Evolutionary conservation across 2,113 vertebrate species (phyloP), one percentile per base, ranked within the genome.

Genomic region (Rhinogobius similis): DNA sequence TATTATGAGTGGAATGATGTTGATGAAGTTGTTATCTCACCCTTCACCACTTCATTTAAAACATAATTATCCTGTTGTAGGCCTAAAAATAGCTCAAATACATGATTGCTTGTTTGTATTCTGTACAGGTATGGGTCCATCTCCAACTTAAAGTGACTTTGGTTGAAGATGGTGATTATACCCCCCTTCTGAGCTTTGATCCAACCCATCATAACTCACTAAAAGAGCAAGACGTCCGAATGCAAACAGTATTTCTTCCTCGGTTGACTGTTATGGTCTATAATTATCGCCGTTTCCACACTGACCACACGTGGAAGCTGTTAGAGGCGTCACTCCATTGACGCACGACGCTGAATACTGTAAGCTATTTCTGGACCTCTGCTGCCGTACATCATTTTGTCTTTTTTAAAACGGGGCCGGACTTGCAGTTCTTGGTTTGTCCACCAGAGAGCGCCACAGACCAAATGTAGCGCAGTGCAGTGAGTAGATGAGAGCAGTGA

Each of bases 391-490:
- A 65, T 66, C 52, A 13, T 36, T 27, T 24, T 16, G 23, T 18
- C 4, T 38, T 27, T n/a, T 26, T 29, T 65, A 36, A 14, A 2
- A 43, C 69, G 86, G 68, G 66, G 44, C n/a, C 21, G 5, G 29
- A 6, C 5, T 0, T 73, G 77, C 61, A 1, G 0, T 79, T 67
- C 38, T 1, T 1, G 0, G 8, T 32, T 1, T 52, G 10, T 0
- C 13, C 85, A 0, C 79, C 69, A 3, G 86, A 65, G 78, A 74
- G 61, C 79, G 79, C 79, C 83, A 84, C 36, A 87, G 81, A 12
- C 76, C 75, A 20, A 2, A 14, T 59, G 66, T 70, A 39, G 53
- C 53, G 20, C 29, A 20, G 29, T 38, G 18, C 20, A 4, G 4
- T 1, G 14, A 21, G 21, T 10, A 36, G 32, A 3, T 36, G 32